Base-by-base conservation (phyloP, 2,888 invertebrate genomes). In the Crematogaster levior region DNA sequence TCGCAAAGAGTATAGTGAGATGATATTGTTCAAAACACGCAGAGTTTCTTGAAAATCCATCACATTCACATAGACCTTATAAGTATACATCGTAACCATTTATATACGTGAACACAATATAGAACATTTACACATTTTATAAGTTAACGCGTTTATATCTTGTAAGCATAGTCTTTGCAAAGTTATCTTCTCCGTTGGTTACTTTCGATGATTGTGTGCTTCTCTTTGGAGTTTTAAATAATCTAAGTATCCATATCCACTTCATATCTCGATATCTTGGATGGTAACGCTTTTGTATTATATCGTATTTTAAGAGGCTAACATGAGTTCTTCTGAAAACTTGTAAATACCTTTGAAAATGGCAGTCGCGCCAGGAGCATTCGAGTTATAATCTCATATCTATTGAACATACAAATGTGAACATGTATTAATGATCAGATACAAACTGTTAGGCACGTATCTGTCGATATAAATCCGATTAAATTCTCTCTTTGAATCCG, bases 51-150 rank as follows among this genome's bases (percentile, higher is more conserved):
- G 24, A 77, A 72, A 77, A 77, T 56, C 18, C 30, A 43, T 43
- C 77, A 77, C 73, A 40, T 75, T 51, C 75, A 75, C 48, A 66
- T 53, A 72, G 21, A 77, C 56, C 30, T 68, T 77, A 77, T 56
- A 56, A 66, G 7, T 21, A 43, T 56, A 77, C 51, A 70, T 77
- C 27, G 30, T 77, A 77, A 77, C 53, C 18, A 46, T 70, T 77
- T 63, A 37, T 66, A 48, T 68, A 30, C 18, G 34, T 68, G 70
- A 77, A 77, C 77, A 77, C 70, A 77, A 77, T 77, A 77, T 53
- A 68, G 53, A 77, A 77, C 77, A 77, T 77, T 77, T 77, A 70
- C 70, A 68, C 53, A 70, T 75, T 66, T 75, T 75, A 68, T 68
- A 51, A 75, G 68, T 66, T 75, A 75, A 75, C 72, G 40, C 43